These are phyloP conservation scores for Glossophaga mutica DNA, from an alignment of 2,797 vertebrate species.

Conservation along the genomic window DNA sequence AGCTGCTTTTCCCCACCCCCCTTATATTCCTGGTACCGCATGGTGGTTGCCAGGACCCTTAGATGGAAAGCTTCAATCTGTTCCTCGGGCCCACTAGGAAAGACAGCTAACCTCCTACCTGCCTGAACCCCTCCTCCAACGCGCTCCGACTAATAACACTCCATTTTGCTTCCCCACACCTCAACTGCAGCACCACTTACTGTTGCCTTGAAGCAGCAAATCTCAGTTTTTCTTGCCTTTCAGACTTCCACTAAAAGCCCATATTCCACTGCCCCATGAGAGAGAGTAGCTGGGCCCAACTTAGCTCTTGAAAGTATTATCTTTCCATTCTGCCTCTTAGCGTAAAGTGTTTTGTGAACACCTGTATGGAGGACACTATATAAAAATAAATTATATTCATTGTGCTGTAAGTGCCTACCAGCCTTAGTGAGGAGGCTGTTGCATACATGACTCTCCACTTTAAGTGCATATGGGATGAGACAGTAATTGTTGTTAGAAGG, in stretches of 20 bases:
- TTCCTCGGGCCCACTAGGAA: background rate
- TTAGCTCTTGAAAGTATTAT: slow-evolving; percentile 13
- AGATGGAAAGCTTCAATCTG: background rate
- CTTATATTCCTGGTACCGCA: accelerated
- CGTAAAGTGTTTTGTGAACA: slow-evolving; percentile 42
- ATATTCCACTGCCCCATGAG: background rate
- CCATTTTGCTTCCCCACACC: background rate
- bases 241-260: background rate
- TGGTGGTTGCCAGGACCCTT: background rate
- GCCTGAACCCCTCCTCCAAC: accelerated
- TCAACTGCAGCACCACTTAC: background rate
- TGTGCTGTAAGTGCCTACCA: slow-evolving; percentile 49
- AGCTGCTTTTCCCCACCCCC: background rate
- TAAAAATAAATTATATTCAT: slow-evolving; percentile 59
- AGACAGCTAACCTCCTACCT: background rate
- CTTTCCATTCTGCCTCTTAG: slow-evolving; percentile 18
- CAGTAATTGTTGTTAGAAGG: slow-evolving; percentile 38
- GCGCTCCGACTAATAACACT: background rate
- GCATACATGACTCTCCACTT: slow-evolving; percentile 39
- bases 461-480: slow-evolving; percentile 11
- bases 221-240: background rate
- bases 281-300: slow-evolving; percentile 44
- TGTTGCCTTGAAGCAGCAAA: background rate
- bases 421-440: background rate
- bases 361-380: slow-evolving; percentile 47